Evolutionary conservation across 2,888 invertebrate species (phyloP).

Genomic region (Hipparchia semele): DNA sequence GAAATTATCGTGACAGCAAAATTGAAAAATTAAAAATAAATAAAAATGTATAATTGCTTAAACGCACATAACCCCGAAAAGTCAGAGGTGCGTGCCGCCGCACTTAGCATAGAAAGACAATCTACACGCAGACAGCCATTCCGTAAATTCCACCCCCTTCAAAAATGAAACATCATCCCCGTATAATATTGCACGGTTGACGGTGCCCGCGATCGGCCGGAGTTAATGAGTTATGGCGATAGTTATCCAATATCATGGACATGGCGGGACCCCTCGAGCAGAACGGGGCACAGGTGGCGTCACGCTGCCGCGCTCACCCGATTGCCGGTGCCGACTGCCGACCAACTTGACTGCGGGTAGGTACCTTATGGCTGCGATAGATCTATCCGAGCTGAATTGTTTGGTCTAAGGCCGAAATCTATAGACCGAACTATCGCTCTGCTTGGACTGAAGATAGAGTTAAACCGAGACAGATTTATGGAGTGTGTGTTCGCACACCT

Average conservation of each 20-base stretch:
- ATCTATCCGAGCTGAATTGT: no score
- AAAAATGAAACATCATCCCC: constrained; percentile 15
- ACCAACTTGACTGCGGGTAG: not conserved
- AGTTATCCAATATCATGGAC: not conserved
- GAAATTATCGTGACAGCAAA: no score
- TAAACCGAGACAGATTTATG: no score
- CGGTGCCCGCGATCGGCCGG: not conserved
- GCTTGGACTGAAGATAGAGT: no score
- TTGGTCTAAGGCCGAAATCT: not conserved
- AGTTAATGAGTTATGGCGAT: constrained; percentile 17
- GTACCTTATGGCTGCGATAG: not conserved
- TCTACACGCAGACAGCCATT: not conserved
- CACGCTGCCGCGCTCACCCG: not conserved
- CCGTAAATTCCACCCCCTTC: not conserved
- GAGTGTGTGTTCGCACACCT: no score
- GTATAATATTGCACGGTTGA: constrained; percentile 3
- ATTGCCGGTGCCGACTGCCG: not conserved
- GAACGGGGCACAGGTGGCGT: constrained; percentile 8
- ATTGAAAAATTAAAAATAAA: no score
- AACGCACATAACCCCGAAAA: no score
- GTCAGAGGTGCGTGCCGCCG: no score
- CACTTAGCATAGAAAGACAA: no score
- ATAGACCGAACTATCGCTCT: not conserved
- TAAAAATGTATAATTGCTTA: no score
- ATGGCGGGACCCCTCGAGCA: not conserved